These are phyloP conservation scores for Ptiloglossa arizonensis DNA, from an alignment of 1,140 invertebrate genomes.

Conservation along the genomic window DNA sequence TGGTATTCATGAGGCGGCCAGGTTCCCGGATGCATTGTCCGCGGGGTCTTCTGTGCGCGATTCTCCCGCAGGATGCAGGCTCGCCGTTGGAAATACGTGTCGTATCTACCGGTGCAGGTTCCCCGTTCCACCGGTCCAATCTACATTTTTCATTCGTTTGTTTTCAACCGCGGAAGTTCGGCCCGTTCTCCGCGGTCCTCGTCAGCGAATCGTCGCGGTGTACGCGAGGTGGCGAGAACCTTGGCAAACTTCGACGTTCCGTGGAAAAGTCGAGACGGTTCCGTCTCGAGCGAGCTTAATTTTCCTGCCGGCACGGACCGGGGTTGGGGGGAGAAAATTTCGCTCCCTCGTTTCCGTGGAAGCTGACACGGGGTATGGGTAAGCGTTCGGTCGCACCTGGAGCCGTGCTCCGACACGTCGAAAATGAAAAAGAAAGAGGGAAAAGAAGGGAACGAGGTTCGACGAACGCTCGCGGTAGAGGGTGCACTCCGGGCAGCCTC, in stretches of 20 bases:
- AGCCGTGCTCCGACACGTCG: not conserved
- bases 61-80: not conserved
- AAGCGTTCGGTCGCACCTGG: constrained; percentile 26
- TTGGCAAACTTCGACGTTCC: too few relatives aligned
- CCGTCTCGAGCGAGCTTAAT: not conserved
- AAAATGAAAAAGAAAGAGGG: not conserved
- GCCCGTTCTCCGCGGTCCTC: too few relatives aligned
- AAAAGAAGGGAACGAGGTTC: too few relatives aligned
- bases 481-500: too few relatives aligned
- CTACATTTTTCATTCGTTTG: not conserved
- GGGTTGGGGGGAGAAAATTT: not conserved
- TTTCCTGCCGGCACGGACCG: constrained; percentile 13
- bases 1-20: not conserved
- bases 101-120: not conserved
- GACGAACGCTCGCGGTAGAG: not conserved
- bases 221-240: too few relatives aligned
- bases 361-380: too few relatives aligned
- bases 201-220: too few relatives aligned
- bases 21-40: not conserved
- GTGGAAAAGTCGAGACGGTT: not conserved
- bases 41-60: not conserved
- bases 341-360: constrained; percentile 15
- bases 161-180: not conserved
- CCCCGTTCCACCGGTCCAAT: not conserved
- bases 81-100: too few relatives aligned